Conservation (phyloP, 2,888 invertebrate species). For the Cephalotes varians region DNA sequence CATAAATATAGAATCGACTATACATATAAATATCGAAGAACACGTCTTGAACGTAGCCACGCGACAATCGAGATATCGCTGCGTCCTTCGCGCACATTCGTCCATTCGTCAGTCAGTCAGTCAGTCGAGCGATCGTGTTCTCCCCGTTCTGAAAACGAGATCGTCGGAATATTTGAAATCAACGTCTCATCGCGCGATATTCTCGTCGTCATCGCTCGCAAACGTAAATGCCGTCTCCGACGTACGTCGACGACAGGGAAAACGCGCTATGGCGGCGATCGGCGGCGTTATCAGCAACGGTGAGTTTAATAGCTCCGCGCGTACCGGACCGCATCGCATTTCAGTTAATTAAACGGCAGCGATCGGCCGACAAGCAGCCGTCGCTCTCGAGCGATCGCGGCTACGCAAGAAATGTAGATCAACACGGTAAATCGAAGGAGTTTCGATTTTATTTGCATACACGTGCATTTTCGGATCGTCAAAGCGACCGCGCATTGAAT, state of each 20-base stretch:
- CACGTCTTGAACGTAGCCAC: background rate
- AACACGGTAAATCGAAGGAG: too few relatives aligned
- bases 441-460: background rate
- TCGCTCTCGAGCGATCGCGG: background rate
- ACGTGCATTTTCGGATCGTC: background rate
- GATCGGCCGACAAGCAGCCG: background rate
- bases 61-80: constrained; percentile 21
- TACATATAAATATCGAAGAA: too few relatives aligned
- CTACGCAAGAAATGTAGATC: too few relatives aligned
- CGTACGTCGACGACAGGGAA: constrained; percentile 64
- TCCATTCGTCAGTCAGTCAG: background rate
- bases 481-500: background rate
- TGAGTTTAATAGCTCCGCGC: constrained; percentile 80
- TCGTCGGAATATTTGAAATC: background rate
- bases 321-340: constrained; percentile 77
- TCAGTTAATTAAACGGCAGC: constrained; percentile 81
- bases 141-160: background rate
- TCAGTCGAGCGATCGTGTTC: background rate
- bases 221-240: background rate
- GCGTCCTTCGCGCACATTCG: background rate
- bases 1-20: too few relatives aligned
- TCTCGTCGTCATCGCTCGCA: background rate
- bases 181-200: background rate
- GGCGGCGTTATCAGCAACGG: constrained; percentile 78
- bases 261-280: constrained; percentile 29